These are phyloP conservation scores for Anthoscopus minutus DNA, from an alignment of 2,113 vertebrate genomes.

Conservation along the genomic window DNA sequence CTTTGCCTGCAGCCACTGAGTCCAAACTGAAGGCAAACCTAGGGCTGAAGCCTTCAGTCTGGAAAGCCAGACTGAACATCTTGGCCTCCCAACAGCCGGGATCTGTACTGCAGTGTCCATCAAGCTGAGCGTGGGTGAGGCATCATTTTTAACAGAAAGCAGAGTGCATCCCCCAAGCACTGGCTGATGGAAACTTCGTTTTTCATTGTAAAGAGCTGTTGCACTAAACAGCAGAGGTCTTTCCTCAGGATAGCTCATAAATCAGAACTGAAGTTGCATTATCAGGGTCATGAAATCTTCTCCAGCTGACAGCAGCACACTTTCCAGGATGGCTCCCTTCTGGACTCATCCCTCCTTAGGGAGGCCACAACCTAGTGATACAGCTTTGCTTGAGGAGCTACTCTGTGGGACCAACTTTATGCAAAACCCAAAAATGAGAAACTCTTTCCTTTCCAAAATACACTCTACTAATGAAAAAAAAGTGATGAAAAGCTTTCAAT, in stretches of 20 bases:
- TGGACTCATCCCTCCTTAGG: neutral
- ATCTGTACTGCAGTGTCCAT: fast-evolving
- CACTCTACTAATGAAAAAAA: neutral
- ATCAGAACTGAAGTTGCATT: neutral
- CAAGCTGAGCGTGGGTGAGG: neutral
- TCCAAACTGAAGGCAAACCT: neutral
- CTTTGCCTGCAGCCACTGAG: neutral
- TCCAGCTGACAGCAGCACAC: neutral
- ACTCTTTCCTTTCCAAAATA: neutral
- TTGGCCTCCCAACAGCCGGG: neutral
- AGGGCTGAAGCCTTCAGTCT: neutral
- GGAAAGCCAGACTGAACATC: neutral
- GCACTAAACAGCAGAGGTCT: neutral
- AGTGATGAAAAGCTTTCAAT: neutral
- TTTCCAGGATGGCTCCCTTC: neutral
- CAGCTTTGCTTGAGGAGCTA: neutral
- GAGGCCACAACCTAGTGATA: neutral
- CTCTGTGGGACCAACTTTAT: neutral
- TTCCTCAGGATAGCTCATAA: neutral
- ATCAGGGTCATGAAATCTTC: neutral
- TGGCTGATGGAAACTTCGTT: neutral
- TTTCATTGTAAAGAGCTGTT: neutral
- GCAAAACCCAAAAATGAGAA: neutral
- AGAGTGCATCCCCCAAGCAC: neutral
- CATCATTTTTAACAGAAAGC: neutral